Base-by-base conservation (phyloP, 2,797 vertebrate species). In the Peromyscus melanophrys region DNA sequence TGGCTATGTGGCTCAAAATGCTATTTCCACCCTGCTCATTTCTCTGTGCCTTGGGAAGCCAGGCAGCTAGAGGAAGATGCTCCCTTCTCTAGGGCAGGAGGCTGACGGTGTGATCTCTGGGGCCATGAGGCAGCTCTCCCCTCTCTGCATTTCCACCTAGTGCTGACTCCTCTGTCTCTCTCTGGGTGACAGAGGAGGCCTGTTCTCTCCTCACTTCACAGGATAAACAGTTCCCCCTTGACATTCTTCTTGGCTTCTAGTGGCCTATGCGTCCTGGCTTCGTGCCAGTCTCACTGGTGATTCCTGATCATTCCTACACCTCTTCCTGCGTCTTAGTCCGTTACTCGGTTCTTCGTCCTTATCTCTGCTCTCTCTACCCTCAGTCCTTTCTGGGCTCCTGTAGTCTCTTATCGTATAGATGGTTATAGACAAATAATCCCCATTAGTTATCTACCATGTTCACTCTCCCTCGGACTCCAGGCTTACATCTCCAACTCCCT, bases 261-360 rank as follows among this genome's bases (percentile, higher is more conserved):
- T 59, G n/a, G 17, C 8, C 37, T 73, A 27, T 0, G 0, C 13
- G 23, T 16, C 76, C 77, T 78, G 77, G 77, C 78, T 83, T 82
- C 23, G 27, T 29, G n/a, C 73, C 67, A 75, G 12, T 73, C 27
- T 75, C 77, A 4, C 40, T 43, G 78, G 40, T 1, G 21, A 49
- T 17, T 55, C 67, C 78, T 77, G 57, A 55, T 65, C 11, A 76
- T 73, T 88, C 65, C 63, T 25, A 59, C 10, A 29, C 78, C 61
- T 93, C 82, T 89, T 43, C 46, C 71, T 57, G 63, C 55, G 29
- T 97, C 73, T 78, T 37, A 7, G 89, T 63, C 59, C 61, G 59
- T 31, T n/a, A 90, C 76, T 94, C 55, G 25, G 81, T 69, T 85
- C 73, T 87, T 46, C 27, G 10, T 76, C 61, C 69, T 27, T 43